These are phyloP conservation scores for Crotophaga sulcirostris DNA, from an alignment of 2,113 vertebrate genomes.

Conservation along the genomic window DNA sequence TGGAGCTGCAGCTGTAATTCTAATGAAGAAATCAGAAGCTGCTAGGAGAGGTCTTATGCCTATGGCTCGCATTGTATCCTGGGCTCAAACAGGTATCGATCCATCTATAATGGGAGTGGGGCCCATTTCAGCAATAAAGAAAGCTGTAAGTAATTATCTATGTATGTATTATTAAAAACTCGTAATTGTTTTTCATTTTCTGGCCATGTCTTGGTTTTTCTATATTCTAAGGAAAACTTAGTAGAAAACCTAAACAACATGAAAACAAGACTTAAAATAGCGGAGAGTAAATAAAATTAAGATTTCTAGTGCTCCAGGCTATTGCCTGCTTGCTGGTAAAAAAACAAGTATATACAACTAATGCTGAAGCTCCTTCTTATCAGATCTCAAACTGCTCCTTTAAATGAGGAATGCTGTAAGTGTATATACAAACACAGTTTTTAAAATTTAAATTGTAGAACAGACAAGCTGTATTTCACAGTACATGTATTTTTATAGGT, in stretches of 20 bases:
- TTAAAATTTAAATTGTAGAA: neutral
- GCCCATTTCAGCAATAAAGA: constrained; percentile 89
- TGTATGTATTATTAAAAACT: neutral
- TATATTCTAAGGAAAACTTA: neutral
- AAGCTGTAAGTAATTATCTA: constrained; percentile 85
- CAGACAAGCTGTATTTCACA: neutral
- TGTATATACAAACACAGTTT: neutral
- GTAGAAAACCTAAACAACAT: neutral
- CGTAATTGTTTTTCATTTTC: neutral
- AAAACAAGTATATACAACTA: neutral
- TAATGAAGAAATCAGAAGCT: constrained; percentile 93
- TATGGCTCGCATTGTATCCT: constrained; percentile 86
- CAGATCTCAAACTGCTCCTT: neutral
- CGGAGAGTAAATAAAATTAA: neutral
- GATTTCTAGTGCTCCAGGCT: neutral
- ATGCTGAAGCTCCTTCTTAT: neutral
- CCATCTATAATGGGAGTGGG: constrained; percentile 93
- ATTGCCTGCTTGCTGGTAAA: neutral
- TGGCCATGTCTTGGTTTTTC: neutral
- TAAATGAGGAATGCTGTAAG: neutral
- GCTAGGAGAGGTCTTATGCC: constrained; percentile 80
- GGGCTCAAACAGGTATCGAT: constrained; percentile 91
- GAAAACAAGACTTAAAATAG: neutral
- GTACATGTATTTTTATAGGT: neutral
- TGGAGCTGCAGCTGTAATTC: constrained; percentile 90